These are phyloP conservation scores for Hypsibius dujardini DNA, from an alignment of 1,140 invertebrate species.

Conservation along the genomic window DNA sequence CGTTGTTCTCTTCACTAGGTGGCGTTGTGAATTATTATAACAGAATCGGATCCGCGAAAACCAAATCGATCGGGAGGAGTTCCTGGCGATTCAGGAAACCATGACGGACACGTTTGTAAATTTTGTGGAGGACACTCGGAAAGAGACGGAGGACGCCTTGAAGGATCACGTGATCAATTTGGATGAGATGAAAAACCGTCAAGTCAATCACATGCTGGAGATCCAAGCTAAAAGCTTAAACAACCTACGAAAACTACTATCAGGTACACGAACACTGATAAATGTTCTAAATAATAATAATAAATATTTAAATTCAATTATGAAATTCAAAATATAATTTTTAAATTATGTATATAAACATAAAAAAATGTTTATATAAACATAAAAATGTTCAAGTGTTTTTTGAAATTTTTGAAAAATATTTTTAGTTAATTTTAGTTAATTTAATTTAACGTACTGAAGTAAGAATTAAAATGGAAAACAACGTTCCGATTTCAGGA, in stretches of 20 bases:
- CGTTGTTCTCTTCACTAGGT: not conserved
- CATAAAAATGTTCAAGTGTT: no score
- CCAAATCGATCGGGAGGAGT: not conserved
- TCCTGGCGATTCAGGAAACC: not conserved
- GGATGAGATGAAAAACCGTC: not conserved
- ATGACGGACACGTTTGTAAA: not conserved
- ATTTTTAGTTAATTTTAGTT: no score
- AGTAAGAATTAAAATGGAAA: no score
- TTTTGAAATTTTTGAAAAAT: no score
- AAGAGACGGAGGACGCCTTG: not conserved
- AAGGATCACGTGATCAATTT: not conserved
- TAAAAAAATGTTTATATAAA: no score
- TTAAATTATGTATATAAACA: no score
- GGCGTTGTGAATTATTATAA: no score
- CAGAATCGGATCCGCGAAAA: not conserved
- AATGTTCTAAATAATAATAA: no score
- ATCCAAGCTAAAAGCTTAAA: conserved; percentile 8
- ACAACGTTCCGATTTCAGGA: not conserved
- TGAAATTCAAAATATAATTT: no score
- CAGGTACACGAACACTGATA: no score
- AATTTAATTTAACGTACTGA: no score
- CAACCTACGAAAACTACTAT: not conserved
- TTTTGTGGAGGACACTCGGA: not conserved
- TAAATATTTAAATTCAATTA: no score
- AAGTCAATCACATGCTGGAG: not conserved